Percentiles rank a stretch among this genome's conserved stretches.
Conservation (phyloP, 2,888 invertebrate species). For the Sthenelais limicola region DNA sequence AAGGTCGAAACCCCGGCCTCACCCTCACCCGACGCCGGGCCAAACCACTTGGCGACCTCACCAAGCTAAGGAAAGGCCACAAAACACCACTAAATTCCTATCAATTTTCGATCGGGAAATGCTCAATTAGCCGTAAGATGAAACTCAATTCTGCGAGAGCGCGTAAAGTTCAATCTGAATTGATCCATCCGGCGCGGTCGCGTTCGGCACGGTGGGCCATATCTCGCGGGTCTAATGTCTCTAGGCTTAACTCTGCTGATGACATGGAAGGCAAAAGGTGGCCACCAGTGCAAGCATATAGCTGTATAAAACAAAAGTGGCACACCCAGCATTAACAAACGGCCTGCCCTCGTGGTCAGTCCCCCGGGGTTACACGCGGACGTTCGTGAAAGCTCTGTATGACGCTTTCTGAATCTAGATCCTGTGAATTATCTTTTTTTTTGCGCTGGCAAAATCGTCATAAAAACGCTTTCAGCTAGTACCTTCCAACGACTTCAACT, state of each 20-base stretch:
- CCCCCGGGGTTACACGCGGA: too few relatives aligned
- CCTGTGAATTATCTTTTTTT: too few relatives aligned
- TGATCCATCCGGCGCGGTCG: constrained; percentile 16
- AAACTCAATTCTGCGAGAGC: constrained; percentile 30
- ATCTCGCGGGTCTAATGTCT: constrained; percentile 26
- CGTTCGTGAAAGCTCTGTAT: too few relatives aligned
- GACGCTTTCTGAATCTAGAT: too few relatives aligned
- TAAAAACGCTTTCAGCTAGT: too few relatives aligned
- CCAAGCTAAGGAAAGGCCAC: constrained; percentile 8
- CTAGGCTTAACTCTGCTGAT: constrained; percentile 14
- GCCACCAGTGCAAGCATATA: too few relatives aligned
- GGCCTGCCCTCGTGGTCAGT: too few relatives aligned
- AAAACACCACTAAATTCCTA: constrained; percentile 40
- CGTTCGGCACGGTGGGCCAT: constrained; percentile 3
- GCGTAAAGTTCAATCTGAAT: constrained; percentile 23
- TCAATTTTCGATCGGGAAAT: constrained; percentile 39
- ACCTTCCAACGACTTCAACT: too few relatives aligned
- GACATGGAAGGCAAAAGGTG: too few relatives aligned
- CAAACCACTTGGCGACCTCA: background rate
- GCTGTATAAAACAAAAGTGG: too few relatives aligned
- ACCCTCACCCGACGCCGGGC: background rate
- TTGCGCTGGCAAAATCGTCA: too few relatives aligned
- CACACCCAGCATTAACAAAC: too few relatives aligned
- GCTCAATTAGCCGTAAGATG: constrained; percentile 33
- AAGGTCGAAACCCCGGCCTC: background rate